Percentiles rank a stretch among this genome's conserved stretches.
Conservation (phyloP, 2,888 invertebrate species). For the Calliopum simillimum region DNA sequence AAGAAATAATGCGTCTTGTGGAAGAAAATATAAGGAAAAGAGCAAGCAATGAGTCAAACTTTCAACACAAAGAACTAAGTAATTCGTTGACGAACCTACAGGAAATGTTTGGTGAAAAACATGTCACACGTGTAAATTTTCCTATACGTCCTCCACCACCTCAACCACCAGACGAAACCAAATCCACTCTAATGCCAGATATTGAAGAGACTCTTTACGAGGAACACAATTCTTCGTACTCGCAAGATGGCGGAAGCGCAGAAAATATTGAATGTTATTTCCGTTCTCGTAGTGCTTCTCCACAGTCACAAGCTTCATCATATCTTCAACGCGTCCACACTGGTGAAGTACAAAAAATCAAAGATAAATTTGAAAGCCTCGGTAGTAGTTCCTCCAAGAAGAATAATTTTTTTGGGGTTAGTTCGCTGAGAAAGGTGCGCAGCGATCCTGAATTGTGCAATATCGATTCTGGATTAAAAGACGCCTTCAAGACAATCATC, state of each 20-base stretch:
- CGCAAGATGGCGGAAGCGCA: constrained; percentile 63
- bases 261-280: constrained; percentile 73
- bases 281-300: constrained; percentile 79
- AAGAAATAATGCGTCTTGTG: constrained; percentile 67
- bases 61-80: constrained; percentile 61
- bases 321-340: constrained; percentile 79
- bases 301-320: constrained; percentile 77
- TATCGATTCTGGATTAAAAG: constrained; percentile 69
- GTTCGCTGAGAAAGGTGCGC: constrained; percentile 73
- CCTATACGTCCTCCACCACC: constrained; percentile 69
- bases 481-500: constrained; percentile 67
- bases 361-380: constrained; percentile 77
- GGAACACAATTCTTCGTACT: constrained; percentile 46
- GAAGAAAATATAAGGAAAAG: constrained; percentile 66
- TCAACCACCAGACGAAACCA: constrained; percentile 68
- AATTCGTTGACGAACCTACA: constrained; percentile 74
- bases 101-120: constrained; percentile 84
- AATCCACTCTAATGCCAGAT: constrained; percentile 24
- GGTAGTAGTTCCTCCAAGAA: constrained; percentile 45
- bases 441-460: constrained; percentile 82
- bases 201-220: constrained; percentile 42
- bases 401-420: constrained; percentile 63
- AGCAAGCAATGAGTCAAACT: constrained; percentile 64
- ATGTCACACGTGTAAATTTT: constrained; percentile 67
- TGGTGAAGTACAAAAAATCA: constrained; percentile 83